Percentiles rank a stretch among this genome's conserved stretches.
Evolutionary conservation across 2,888 invertebrate genomes (phyloP).

Genomic region (Suillia variegata): DNA sequence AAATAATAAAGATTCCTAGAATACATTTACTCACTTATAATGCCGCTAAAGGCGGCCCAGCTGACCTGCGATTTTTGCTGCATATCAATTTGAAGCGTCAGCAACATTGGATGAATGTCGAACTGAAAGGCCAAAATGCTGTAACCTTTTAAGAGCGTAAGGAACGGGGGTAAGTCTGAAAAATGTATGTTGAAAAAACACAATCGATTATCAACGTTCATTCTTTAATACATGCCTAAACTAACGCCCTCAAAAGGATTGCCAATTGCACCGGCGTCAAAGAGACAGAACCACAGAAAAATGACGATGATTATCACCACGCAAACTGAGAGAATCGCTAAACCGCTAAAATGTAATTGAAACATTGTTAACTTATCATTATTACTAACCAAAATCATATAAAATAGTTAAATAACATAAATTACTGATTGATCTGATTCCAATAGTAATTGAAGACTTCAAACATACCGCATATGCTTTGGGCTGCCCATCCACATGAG

Average conservation of each 20-base stretch:
- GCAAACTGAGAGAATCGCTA: slow-evolving; percentile 69
- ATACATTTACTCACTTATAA: slow-evolving; percentile 64
- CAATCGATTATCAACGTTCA: too few species aligned
- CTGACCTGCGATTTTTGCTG: slow-evolving; percentile 74
- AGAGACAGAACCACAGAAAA: slow-evolving; percentile 71
- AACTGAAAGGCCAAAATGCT: slow-evolving; percentile 76
- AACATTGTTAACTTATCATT: too few species aligned
- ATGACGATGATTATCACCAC: slow-evolving; percentile 70
- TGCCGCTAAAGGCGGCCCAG: slow-evolving; percentile 73
- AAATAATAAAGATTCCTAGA: too few species aligned
- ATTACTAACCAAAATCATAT: too few species aligned
- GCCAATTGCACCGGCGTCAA: slow-evolving; percentile 53
- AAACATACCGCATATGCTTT: slow-evolving; percentile 83
- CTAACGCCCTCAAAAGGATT: slow-evolving; percentile 57
- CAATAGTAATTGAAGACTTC: too few species aligned
- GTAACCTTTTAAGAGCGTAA: slow-evolving; percentile 68
- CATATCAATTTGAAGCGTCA: slow-evolving; percentile 94
- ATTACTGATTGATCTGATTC: too few species aligned
- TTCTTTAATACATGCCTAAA: slow-evolving; percentile 36
- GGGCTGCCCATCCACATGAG: slow-evolving; percentile 89
- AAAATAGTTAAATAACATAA: too few species aligned
- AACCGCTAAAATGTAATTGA: slow-evolving; percentile 39
- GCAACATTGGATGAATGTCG: slow-evolving; percentile 81
- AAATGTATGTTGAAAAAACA: not conserved
- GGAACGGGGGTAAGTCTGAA: slow-evolving; percentile 59